Evolutionary conservation across 2,888 invertebrate genomes (phyloP).

Genomic region (Chrysotoxum bicinctum): DNA sequence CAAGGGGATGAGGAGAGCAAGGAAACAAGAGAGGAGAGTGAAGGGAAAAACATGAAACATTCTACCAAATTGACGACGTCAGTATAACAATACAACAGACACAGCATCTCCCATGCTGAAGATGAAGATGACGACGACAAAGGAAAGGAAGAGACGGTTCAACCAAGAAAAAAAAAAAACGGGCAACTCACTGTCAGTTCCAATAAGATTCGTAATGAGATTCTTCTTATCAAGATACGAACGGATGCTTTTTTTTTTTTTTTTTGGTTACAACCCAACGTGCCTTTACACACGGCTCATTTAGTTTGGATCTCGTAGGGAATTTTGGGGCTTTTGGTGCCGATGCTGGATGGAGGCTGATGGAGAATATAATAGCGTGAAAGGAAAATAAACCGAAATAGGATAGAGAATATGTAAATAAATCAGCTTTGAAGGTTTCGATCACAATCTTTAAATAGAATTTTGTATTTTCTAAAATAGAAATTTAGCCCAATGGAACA

Average conservation of each 20-base stretch:
- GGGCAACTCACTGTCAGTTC: slow-evolving; percentile 22
- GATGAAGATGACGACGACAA: background rate
- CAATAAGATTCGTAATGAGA: slow-evolving; percentile 69
- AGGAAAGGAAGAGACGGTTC: background rate
- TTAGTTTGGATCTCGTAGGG: slow-evolving; percentile 43
- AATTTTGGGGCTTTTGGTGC: slow-evolving; percentile 6
- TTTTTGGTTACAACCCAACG: background rate
- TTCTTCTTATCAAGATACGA: slow-evolving; percentile 69
- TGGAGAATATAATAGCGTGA: slow-evolving; percentile 2
- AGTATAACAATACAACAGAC: slow-evolving; percentile 15
- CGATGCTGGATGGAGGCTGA: background rate
- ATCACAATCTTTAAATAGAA: slow-evolving; percentile 70
- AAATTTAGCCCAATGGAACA: slow-evolving; percentile 21
- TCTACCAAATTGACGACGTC: slow-evolving; percentile 45
- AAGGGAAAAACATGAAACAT: slow-evolving; percentile 37
- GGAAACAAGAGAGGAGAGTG: slow-evolving; percentile 16
- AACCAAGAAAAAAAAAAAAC: background rate
- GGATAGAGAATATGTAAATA: slow-evolving; percentile 46
- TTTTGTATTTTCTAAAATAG: slow-evolving; percentile 53
- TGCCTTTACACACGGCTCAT: slow-evolving; percentile 37
- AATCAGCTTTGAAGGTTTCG: slow-evolving; percentile 62
- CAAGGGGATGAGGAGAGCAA: slow-evolving; percentile 23
- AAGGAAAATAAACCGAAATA: slow-evolving; percentile 50
- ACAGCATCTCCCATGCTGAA: slow-evolving; percentile 23
- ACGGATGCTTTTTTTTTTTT: slow-evolving; percentile 57